Percentiles rank a stretch among this genome's conserved stretches.
These are phyloP conservation scores for Betta splendens DNA, from an alignment of 2,797 vertebrate genomes.

Conservation along the genomic window DNA sequence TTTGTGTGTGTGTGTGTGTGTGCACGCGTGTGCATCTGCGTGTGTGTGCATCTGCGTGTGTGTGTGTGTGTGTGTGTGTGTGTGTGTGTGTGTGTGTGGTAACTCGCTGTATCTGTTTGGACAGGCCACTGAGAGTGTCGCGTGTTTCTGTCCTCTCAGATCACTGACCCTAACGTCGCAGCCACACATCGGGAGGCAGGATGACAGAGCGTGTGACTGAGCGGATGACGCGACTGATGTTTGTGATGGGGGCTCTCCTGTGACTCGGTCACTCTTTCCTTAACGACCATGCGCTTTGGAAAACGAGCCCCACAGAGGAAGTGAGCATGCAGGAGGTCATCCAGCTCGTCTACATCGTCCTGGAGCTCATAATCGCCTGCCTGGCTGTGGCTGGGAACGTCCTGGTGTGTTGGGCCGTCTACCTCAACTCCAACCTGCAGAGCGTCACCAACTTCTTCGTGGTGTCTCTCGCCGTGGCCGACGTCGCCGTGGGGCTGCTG, in stretches of 20 bases:
- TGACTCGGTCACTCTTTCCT: conserved; percentile 26
- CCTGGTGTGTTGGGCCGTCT: conserved; percentile 96
- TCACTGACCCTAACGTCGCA: conserved; percentile 37
- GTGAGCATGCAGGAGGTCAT: conserved; percentile 81
- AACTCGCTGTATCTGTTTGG: conserved; percentile 60
- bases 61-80: conserved; percentile 1
- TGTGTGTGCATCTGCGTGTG: too few relatives aligned
- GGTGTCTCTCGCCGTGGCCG: conserved; percentile 93
- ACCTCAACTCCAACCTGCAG: conserved; percentile 94
- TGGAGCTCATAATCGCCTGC: conserved; percentile 92
- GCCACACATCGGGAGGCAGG: conserved; percentile 36
- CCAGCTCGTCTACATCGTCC: conserved; percentile 85
- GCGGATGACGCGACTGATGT: conserved; percentile 1
- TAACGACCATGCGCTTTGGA: conserved; percentile 24
- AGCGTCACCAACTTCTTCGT: conserved; percentile 98
- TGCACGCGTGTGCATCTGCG: too few relatives aligned
- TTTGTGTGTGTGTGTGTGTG: too few relatives aligned
- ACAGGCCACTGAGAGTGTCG: conserved; percentile 50
- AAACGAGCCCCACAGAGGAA: conserved; percentile 34
- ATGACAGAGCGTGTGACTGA: not conserved
- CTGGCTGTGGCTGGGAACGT: conserved; percentile 92
- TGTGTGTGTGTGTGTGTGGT: conserved; percentile 49
- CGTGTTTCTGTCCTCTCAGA: conserved; percentile 44
- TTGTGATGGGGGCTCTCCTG: conserved; percentile 42
- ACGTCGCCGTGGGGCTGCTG: conserved; percentile 93